Base-by-base conservation (phyloP, 2,888 invertebrate genomes). In the Cryptophagus acutangulus region DNA sequence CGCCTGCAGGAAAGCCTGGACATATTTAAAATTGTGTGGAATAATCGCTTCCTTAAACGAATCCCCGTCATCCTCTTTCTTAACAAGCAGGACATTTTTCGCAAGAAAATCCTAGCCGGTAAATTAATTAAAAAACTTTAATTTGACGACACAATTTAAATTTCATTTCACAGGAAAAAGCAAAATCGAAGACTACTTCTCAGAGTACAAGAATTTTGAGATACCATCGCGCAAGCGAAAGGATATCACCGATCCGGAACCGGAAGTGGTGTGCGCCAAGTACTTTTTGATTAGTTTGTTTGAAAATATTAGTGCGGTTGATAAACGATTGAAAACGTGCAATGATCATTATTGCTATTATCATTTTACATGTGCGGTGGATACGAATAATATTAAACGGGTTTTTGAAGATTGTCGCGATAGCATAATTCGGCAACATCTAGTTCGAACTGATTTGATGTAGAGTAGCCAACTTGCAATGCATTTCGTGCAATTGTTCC, bases 21-120 rank as follows among this genome's bases (percentile, higher is more conserved):
- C 67, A 83, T 96, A 62, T 97, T 96, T 78, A 93, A 89, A 79
- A 92, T 91, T 76, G 95, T 97, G 80, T 97, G 96, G 96, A 96
- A 95, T 74, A 96, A 96, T 76, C 84, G 72, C 75, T 97, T 95
- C 95, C 80, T 96, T 69, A 87, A 93, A 76, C 94, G 93, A 75
- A 95, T 96, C 77, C 95, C 95, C 61, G 92, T 96, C 71, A 96
- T 97, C 75, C 80, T 96, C 73, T 96, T 96, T 79, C 81, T 96
- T 67, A 96, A 96, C 78, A 96, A 96, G 76, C 94, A 95, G 78
- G 96, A 96, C 77, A 77, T 97, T 72, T 78, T 96, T 63, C 89
- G 92, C 62, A 95, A 96, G 77, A 97, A 96, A 78, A 84, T 97
- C 14, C 4, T 31, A 4, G n/a, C 31, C 3, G 24, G 24, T 20